Evolutionary conservation across 2,888 invertebrate genomes (phyloP), one percentile per base, ranked within the genome.

Genomic region (Alitta virens): DNA sequence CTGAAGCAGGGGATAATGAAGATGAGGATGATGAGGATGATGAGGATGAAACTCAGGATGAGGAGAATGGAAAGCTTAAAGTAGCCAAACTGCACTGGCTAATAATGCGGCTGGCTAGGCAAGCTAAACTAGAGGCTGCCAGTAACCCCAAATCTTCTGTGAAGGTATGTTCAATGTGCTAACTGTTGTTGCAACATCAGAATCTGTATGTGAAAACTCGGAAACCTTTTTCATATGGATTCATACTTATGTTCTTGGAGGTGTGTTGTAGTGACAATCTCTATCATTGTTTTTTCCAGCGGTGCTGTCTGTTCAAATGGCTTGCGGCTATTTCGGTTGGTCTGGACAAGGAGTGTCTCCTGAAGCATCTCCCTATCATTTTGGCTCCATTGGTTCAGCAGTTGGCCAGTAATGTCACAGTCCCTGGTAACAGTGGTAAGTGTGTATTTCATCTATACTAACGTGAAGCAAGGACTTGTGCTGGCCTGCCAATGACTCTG

Each of bases 261-360:
- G n/a, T n/a, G n/a, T n/a, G n/a, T n/a, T n/a, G n/a, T n/a, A 46
- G n/a, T 46, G 46, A 18, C n/a, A 21, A 12, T 18, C 21, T 46
- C 21, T 16, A 12, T 46, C 18, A 16, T 12, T 18, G 2, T 26
- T 38, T 7, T n/a, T 83, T 85, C 1, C 81, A 92, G 91, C 86
- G 94, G 70, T 87, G 86, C 40, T 87, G 90, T 72, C 87, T 91
- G 52, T 93, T 94, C 75, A 90, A 91, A 71, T 92, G 90, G 86
- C 88, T 91, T 72, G 90, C 90, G 24, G 92, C 90, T 16, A 78
- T 93, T 0, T 84, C 88, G 12, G 85, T 89, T 23, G 86, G 88
- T 1, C 78, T 93, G 25, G 77, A 74, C 16, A 25, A 68, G 38
- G 70, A 75, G 0, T 84, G 86, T 26, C 77, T 93, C 0, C 77